Base-by-base conservation (phyloP, 2,113 vertebrate species). In the Tiliqua scincoides region DNA sequence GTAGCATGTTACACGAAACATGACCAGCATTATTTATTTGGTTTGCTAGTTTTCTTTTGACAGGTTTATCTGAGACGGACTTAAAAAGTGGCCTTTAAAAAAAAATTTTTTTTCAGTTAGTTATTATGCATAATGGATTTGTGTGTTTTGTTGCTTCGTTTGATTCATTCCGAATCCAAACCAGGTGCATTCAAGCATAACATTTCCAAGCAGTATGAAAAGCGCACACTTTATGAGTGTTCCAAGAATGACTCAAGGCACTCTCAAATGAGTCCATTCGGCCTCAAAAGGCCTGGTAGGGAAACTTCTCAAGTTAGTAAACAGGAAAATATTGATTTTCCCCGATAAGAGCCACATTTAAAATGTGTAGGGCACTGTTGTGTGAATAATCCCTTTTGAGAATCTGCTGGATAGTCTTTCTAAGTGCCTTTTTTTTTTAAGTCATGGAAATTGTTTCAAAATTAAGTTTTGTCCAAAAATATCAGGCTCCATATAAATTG, bases 131-230 rank as follows among this genome's bases (percentile, higher is more conserved):
- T 82, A 27, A 84, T 87, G 54, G 2, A 18, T n/a, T 68, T 68
- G 67, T 62, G 12, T 61, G 59, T 61, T n/a, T 79, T 61, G 57
- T 15, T 79, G 59, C 21, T 25, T 14, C n/a, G 35, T 57, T 48
- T 54, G 5, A 57, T 17, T 2, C 10, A 54, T 7, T 17, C 12
- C 12, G 14, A 61, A 12, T 61, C 59, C 59, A 61, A 61, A 61
- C 59, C 87, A 15, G 20, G 1, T 1, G 40, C 21, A 4, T 89
- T 87, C 30, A 89, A 32, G 30, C 79, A 73, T 83, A 79, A 86
- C 74, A 27, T 77, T 78, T 79, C 63, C 78, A 79, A 32, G 12
- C 37, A 92, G 85, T 21, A 10, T 77, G n/a, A 82, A 79, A 89
- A 90, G 0, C 1, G 54, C 1, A 4, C 62, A 23, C 14, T 14